A percentile compares a stretch with the other conserved stretches of the same genome.
These are phyloP conservation scores for Myotis planiceps DNA, from an alignment of 2,797 vertebrate species.

Conservation along the genomic window DNA sequence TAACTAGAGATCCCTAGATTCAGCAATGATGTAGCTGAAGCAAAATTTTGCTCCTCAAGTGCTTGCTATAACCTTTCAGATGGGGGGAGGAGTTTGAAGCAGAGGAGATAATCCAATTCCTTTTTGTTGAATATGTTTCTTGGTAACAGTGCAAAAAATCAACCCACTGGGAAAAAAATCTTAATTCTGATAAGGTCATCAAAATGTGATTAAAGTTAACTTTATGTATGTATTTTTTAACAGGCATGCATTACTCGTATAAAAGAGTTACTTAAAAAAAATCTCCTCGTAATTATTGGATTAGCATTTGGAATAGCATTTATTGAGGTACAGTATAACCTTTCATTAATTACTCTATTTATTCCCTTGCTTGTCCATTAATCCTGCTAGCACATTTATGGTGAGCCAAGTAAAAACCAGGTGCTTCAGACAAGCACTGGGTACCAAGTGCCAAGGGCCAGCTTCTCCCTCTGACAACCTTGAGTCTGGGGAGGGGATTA, in stretches of 20 bases:
- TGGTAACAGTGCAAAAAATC: not conserved
- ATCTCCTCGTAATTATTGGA: constrained; percentile 79
- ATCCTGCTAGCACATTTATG: not conserved
- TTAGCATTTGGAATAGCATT: constrained; percentile 86
- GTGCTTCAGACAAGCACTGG: not conserved
- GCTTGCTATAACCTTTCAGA: not conserved
- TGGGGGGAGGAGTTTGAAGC: not conserved
- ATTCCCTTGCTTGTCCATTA: not conserved
- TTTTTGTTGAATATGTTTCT: not conserved
- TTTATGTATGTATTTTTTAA: constrained; percentile 33
- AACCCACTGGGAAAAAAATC: not conserved
- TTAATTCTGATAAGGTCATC: not conserved
- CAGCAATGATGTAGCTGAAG: not conserved
- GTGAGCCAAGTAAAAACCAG: not conserved
- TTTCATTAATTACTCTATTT: not conserved
- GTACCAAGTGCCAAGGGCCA: not conserved
- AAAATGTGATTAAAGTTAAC: constrained; percentile 29
- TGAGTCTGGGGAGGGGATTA: not conserved
- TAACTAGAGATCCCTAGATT: not conserved
- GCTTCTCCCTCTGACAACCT: not conserved
- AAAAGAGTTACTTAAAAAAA: not conserved
- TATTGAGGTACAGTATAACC: constrained; percentile 85
- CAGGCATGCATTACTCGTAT: constrained; percentile 82
- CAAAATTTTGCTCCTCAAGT: not conserved
- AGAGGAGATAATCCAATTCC: not conserved